A percentile compares a stretch with the other conserved stretches of the same genome.
Conservation (phyloP, 2,797 vertebrate species). For the Cottoperca gobio region DNA sequence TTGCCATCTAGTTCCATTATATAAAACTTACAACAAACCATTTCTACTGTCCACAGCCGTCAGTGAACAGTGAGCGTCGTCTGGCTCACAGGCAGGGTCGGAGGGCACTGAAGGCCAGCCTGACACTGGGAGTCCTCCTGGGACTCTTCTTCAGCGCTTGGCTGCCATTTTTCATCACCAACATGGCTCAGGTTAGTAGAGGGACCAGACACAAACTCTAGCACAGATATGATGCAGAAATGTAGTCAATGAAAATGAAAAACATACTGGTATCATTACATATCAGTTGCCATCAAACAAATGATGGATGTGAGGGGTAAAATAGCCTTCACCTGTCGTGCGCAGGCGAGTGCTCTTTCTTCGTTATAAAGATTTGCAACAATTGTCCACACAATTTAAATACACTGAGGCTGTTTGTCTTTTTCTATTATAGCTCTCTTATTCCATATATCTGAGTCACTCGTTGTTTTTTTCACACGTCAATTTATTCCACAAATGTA, state of each 20-base stretch:
- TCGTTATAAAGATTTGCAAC: background rate
- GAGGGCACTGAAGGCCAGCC: conserved; percentile 95
- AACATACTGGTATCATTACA: background rate
- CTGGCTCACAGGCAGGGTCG: conserved; percentile 92
- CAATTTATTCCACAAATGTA: conserved; percentile 30
- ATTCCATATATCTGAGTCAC: conserved; percentile 13
- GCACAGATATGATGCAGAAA: background rate
- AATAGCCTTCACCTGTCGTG: background rate
- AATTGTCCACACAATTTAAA: background rate
- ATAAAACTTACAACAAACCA: no score
- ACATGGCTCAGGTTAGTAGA: conserved; percentile 92
- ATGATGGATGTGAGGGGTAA: background rate
- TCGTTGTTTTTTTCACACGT: conserved; percentile 29
- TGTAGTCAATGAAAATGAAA: background rate
- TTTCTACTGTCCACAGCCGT: conserved; percentile 62
- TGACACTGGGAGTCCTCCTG: conserved; percentile 94
- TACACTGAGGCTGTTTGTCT: background rate
- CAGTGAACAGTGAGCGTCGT: conserved; percentile 85
- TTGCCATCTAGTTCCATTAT: no score
- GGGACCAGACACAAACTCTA: background rate
- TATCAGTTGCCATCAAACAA: background rate
- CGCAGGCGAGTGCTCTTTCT: background rate
- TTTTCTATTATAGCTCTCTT: background rate
- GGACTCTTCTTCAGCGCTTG: conserved; percentile 97
- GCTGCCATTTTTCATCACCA: conserved; percentile 96